These are phyloP conservation scores for Dasypus novemcinctus DNA, from an alignment of 2,113 vertebrate species.

Conservation along the genomic window DNA sequence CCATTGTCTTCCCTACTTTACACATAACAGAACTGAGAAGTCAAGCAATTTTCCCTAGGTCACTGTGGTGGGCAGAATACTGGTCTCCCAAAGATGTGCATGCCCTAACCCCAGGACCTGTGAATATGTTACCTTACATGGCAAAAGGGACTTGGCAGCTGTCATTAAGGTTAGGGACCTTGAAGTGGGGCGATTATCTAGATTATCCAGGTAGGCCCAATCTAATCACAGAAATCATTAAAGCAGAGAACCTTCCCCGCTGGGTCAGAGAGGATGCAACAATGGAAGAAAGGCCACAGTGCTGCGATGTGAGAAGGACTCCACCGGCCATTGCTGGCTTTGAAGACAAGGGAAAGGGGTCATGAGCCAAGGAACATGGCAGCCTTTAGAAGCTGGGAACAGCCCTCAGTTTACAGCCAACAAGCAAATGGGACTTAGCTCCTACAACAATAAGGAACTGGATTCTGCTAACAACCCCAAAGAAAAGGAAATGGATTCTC, in stretches of 20 bases:
- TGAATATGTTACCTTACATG: background rate
- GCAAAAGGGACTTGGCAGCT: slow-evolving; percentile 12
- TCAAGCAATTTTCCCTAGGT: background rate
- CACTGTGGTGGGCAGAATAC: background rate
- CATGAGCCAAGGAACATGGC: background rate
- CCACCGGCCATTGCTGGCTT: background rate
- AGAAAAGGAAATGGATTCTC: background rate
- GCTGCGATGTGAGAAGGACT: background rate
- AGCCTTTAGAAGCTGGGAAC: background rate
- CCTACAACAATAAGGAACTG: background rate
- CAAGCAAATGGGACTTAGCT: background rate
- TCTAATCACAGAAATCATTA: slow-evolving; percentile 43
- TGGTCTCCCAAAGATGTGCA: background rate
- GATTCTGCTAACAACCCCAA: background rate
- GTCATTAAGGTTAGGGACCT: background rate
- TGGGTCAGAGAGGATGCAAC: background rate
- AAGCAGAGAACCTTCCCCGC: slow-evolving; percentile 33
- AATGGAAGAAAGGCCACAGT: background rate
- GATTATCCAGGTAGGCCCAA: slow-evolving; percentile 17
- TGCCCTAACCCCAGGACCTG: background rate
- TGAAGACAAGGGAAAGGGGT: background rate
- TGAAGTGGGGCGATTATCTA: slow-evolving; percentile 38
- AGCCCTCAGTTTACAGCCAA: background rate
- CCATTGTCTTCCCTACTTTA: background rate
- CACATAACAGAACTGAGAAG: background rate